These are phyloP conservation scores for Motacilla alba DNA, from an alignment of 2,113 vertebrate genomes.

Conservation along the genomic window DNA sequence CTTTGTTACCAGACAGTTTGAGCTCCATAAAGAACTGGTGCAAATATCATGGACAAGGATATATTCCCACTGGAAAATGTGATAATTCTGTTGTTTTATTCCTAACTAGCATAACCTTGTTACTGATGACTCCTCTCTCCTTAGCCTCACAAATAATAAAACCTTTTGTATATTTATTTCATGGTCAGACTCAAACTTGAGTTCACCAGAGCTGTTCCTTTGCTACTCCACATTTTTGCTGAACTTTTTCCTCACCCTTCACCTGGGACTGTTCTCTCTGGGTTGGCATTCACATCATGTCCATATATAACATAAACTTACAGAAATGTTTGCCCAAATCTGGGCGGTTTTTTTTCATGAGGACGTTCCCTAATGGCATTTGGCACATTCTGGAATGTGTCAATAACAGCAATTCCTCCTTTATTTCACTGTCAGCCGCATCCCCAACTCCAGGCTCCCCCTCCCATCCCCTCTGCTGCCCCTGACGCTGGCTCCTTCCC, in stretches of 20 bases:
- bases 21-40: background rate
- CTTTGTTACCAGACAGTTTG: background rate
- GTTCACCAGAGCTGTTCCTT: background rate
- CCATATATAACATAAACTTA: rapidly evolving
- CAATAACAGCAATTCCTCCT: rapidly evolving
- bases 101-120: background rate
- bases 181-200: background rate
- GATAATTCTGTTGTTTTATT: background rate
- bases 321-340: background rate
- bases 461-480: background rate
- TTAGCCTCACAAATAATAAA: background rate
- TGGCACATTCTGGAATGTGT: background rate
- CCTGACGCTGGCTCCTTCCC: background rate
- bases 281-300: background rate
- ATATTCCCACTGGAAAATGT: background rate
- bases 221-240: background rate
- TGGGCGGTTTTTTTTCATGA: rapidly evolving
- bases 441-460: background rate
- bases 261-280: background rate
- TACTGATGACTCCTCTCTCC: background rate
- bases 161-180: background rate
- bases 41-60: background rate
- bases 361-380: background rate
- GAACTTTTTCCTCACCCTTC: background rate
- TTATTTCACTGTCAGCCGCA: background rate